A percentile compares a stretch with the other conserved stretches of the same genome.
phyloP scores from a whole-genome alignment of 1,140 invertebrate species.

The Lasioglossum albipes region DNA sequence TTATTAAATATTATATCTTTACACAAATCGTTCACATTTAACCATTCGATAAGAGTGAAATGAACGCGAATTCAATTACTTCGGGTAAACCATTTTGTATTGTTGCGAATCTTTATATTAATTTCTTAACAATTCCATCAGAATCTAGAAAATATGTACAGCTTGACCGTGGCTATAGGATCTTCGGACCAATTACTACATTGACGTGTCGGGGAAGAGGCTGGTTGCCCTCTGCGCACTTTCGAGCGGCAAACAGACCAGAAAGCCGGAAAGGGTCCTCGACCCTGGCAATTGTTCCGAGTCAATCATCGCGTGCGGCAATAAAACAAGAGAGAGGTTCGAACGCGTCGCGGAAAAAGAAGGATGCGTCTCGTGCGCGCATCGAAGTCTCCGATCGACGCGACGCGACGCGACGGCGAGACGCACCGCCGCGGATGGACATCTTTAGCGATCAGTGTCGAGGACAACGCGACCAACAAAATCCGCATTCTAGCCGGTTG shows the following conservation, averaged over 20 bases:
- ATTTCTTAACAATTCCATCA: too few relatives aligned
- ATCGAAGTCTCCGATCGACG: conserved; percentile 3
- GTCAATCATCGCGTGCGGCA: background rate
- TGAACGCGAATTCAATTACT: too few relatives aligned
- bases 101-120: too few relatives aligned
- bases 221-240: too few relatives aligned
- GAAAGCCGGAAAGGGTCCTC: background rate
- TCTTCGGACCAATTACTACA: too few relatives aligned
- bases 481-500: background rate
- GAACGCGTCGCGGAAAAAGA: background rate
- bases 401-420: background rate
- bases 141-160: too few relatives aligned
- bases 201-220: too few relatives aligned
- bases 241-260: background rate
- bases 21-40: too few relatives aligned
- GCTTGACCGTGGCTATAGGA: too few relatives aligned
- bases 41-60: too few relatives aligned
- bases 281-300: background rate
- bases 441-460: conserved; percentile 4
- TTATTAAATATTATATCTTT: too few relatives aligned
- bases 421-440: background rate
- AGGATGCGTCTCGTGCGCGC: background rate
- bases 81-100: too few relatives aligned
- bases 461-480: conserved; percentile 7
- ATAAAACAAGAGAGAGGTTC: background rate